Conservation (phyloP, 2,888 invertebrate genomes). For the Spilosoma lubricipeda region DNA sequence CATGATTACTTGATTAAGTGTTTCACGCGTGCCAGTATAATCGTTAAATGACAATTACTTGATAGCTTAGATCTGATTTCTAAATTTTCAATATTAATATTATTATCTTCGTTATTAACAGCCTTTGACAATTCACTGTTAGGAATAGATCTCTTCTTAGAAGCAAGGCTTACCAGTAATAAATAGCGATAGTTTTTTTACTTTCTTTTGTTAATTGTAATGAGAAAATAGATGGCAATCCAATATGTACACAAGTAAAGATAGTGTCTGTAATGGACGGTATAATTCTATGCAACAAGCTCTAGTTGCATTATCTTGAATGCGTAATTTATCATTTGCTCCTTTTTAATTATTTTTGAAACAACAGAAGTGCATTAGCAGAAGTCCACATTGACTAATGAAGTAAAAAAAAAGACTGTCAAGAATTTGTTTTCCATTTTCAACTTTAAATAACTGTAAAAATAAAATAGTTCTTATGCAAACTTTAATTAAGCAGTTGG, state of each 20-base stretch:
- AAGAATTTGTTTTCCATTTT: background rate
- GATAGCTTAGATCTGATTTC: no score
- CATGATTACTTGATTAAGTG: no score
- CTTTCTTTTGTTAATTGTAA: background rate
- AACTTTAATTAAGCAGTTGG: slow-evolving; percentile 44
- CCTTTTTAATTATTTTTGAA: background rate
- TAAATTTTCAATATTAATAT: no score
- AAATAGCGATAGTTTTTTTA: no score
- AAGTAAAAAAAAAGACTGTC: background rate
- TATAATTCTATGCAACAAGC: background rate
- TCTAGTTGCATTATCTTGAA: background rate
- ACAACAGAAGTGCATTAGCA: slow-evolving; percentile 16
- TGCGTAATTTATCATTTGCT: background rate
- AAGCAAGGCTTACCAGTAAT: no score
- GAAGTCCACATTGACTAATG: background rate
- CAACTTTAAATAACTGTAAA: slow-evolving; percentile 2
- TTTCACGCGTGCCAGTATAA: no score
- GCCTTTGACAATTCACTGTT: no score
- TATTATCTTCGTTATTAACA: no score
- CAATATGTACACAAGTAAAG: background rate
- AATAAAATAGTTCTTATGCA: slow-evolving; percentile 15
- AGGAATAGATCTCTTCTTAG: no score
- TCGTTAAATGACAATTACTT: no score
- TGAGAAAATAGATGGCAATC: background rate
- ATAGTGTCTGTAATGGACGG: background rate